phyloP scores from a whole-genome alignment of 2,888 invertebrate species.

The Pterostichus madidus region DNA sequence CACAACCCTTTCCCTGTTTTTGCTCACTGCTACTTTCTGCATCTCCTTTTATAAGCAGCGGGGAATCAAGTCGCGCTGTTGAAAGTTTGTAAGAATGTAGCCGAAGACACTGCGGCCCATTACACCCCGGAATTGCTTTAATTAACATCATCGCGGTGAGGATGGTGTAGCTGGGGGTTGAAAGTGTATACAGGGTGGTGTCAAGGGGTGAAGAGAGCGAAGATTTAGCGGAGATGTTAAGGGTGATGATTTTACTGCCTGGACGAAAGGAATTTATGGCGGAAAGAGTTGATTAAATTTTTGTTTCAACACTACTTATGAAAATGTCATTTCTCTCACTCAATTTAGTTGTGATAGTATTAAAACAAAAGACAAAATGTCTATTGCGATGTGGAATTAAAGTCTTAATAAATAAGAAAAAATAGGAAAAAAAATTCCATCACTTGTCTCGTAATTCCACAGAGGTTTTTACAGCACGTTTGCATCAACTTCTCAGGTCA shows the following conservation, averaged over 20 bases:
- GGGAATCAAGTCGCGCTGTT: background rate
- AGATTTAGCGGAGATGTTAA: conserved; percentile 45
- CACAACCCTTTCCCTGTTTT: background rate
- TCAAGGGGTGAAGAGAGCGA: background rate
- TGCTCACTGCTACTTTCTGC: background rate
- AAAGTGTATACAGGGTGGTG: too few relatives aligned
- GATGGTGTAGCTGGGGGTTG: too few relatives aligned
- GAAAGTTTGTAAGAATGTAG: conserved; percentile 62
- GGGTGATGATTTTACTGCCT: conserved; percentile 10
- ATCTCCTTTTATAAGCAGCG: background rate
- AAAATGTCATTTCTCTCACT: too few relatives aligned
- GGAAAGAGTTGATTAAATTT: background rate
- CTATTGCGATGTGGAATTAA: too few relatives aligned
- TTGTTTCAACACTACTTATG: too few relatives aligned
- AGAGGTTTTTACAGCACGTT: too few relatives aligned
- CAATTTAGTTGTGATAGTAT: too few relatives aligned
- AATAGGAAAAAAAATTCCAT: too few relatives aligned
- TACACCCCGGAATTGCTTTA: conserved; percentile 70
- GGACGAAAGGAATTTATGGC: background rate
- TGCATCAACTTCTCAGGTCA: too few relatives aligned
- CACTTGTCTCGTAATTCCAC: too few relatives aligned
- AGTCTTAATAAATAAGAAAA: too few relatives aligned
- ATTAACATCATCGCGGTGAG: conserved; percentile 68
- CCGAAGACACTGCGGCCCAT: conserved; percentile 69
- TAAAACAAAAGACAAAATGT: too few relatives aligned